Base-by-base conservation (phyloP, 1,140 invertebrate species). In the Rhagoletis pomonella region DNA sequence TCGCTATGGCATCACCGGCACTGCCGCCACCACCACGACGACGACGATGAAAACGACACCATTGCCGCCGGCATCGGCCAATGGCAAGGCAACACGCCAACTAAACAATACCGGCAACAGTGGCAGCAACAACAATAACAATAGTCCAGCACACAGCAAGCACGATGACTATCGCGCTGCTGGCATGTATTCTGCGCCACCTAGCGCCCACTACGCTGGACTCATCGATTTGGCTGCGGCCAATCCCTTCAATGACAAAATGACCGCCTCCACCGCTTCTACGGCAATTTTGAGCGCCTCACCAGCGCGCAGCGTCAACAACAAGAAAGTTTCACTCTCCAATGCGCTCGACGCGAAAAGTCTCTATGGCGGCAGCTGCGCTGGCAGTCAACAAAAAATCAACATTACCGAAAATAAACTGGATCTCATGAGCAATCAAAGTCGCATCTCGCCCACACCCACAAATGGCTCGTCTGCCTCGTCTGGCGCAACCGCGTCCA, bases 381-480 rank as follows among this genome's bases (percentile, higher is more conserved):
- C 55, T 73, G 42, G 69, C 14, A 55, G 47, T 42, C 29, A 85
- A 77, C 59, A 86, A 62, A 90, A 90, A 91, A 93, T 93, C 87
- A 93, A 93, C 55, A 93, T 93, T 17, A 93, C 91, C 17, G 92
- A 93, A 88, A 93, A 93, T 87, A 91, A 92, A 89, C 89, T 93
- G 90, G 92, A 93, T 62, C 90, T 92, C 47, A 87, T 93, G 39
- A 90, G 90, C 85, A 90, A 90, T 87, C 39, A 89, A 39, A 90
- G 88, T 86, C 88, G 87, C 87, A 81, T 88, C n/a, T 59, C 88
- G 87, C 84, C 88, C 88, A 88, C 87, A 87, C 87, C 19, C 86
- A 50, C 62, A 17, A 87, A 73, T 50, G 60, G 62, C 60, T 39
- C n/a, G 59, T 85, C n/a, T 55, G 55, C 47, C 50, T 39, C 85